Base-by-base conservation (phyloP, 2,888 invertebrate species). In the Nemapogon koenigi region DNA sequence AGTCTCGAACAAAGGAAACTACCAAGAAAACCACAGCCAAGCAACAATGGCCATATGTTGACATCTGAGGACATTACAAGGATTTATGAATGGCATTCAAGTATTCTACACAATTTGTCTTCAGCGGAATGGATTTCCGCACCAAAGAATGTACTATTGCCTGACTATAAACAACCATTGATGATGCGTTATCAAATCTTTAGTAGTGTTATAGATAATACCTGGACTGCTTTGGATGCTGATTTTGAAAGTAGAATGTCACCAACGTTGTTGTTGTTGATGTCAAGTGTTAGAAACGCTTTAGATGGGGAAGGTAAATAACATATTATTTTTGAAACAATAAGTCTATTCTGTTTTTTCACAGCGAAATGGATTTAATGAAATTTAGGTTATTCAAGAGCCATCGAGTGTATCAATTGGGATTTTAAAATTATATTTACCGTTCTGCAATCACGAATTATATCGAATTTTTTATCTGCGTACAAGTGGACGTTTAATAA, bases 71-170 rank as follows among this genome's bases (percentile, higher is more conserved):
- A 87, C 46, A 66, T 87, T 0, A 63, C 78, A 11, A 66, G 82
- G 16, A 79, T 89, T 30, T 81, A 82, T 46, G 67, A 81, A 43
- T 75, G 87, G 49, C 88, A 89, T 64, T 78, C 83, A 0, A 68
- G 61, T 13, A 79, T 88, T 19, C 68, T 87, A 11, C 71, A 68
- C 19, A 70, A 70, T n/a, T 79, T 81, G 59, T 83, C 84, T 0
- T 62, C 66, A 41, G 76, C 83, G 1, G 83, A 85, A 58, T 88
- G 88, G 88, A 51, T 86, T 46, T 55, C 64, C 41, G 62, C 59
- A 42, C 71, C 75, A 16, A 67, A 68, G 46, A 75, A 62, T 47
- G 52, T 84, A 41, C 59, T 75, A 1, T 57, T 56, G 3, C 66
- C 63, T 46, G 67, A 76, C 29, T 67, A 71, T 1, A 45, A 62